Percentiles rank a stretch among this genome's conserved stretches.
Evolutionary conservation across 2,113 vertebrate genomes (phyloP).

Genomic region (Pteropus alecto): DNA sequence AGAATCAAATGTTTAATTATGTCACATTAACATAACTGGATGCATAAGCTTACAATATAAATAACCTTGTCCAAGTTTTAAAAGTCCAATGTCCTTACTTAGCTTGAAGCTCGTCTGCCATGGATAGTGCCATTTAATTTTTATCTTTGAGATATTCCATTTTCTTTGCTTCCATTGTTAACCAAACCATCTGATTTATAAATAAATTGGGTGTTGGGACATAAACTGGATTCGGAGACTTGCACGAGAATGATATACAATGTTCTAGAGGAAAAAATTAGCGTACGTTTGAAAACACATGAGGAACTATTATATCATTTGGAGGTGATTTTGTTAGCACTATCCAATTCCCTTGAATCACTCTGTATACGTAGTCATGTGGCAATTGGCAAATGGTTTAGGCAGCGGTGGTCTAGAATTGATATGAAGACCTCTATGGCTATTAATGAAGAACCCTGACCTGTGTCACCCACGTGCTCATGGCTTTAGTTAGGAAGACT

Average conservation of each 20-base stretch:
- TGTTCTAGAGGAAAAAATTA: background rate
- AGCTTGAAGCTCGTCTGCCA: background rate
- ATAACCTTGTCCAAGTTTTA: background rate
- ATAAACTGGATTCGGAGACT: background rate
- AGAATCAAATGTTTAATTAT: background rate
- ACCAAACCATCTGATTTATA: background rate
- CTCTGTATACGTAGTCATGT: background rate
- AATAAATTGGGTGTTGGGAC: background rate
- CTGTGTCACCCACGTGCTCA: background rate
- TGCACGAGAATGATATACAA: background rate
- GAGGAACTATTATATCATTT: background rate
- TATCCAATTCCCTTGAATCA: background rate
- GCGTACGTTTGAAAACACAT: background rate
- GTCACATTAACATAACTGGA: background rate
- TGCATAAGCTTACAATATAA: background rate
- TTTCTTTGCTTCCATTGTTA: constrained; percentile 11
- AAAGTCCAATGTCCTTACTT: background rate
- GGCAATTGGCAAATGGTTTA: background rate
- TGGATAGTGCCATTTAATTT: background rate
- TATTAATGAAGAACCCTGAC: background rate
- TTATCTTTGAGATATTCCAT: background rate
- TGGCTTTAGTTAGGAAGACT: background rate
- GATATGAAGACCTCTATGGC: background rate
- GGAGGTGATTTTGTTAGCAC: background rate
- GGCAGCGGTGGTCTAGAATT: background rate